Evolutionary conservation across 2,113 vertebrate genomes (phyloP), one percentile per base, ranked within the genome.

Genomic region (Cyanistes caeruleus): DNA sequence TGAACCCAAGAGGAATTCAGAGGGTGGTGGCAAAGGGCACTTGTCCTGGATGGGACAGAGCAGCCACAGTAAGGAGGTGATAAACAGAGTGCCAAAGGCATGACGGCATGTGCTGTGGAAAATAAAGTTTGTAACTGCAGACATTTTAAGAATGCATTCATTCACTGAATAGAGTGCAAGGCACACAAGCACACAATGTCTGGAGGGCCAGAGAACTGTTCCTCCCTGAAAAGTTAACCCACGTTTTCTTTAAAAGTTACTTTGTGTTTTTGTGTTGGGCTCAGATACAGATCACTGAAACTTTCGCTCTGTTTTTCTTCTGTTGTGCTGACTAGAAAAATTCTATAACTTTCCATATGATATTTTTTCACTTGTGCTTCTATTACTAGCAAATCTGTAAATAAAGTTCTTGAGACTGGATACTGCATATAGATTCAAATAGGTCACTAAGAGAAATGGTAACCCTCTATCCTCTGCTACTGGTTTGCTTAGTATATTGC

Each of bases 71-170:
- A 30, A 84, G 64, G 80, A 75, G 25, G 13, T 24, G 13, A 67
- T 75, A 80, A 94, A 89, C 53, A 64, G 84, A 93, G 86, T 90
- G 87, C 74, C 92, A 88, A 30, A 46, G 65, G 59, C 75, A 23
- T 85, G 89, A 85, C 6, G 13, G 49, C 77, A 87, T 67, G 62
- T 46, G 41, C 91, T 87, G 59, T 3, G 3, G 69, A 58, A 88
- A 96, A 95, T 75, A 85, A 94, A 74, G 76, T 67, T 82, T 80
- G 51, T 59, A 88, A 74, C 90, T 84, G 65, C 51, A 83, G 78
- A 79, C 35, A 23, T 87, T 82, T 74, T 67, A 85, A 96, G 74
- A 95, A 95, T 84, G 75, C 20, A 7, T 86, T 83, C 67, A 88
- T 88, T 94, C 78, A 93, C 1, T 56, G 56, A 49, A 79, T 92